Evolutionary conservation across 2,797 vertebrate genomes (phyloP), one percentile per base, ranked within the genome.

Genomic region (Botia almorhae): DNA sequence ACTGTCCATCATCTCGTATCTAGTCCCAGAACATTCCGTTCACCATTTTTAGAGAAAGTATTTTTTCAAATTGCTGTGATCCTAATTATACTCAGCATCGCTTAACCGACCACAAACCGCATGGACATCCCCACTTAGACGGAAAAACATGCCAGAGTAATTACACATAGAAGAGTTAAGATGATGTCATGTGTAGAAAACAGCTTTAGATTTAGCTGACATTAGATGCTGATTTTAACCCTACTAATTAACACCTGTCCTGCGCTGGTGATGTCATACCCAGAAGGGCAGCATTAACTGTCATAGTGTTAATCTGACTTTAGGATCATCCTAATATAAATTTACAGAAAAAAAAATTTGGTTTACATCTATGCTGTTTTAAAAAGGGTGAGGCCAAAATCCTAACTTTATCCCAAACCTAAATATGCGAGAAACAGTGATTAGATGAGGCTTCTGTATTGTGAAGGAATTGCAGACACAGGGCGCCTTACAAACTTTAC

Each of bases 71-170:
- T 65, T n/a, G 61, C 75, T 68, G 43, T 39, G 21, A 74, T 69
- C 26, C 78, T 85, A 71, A 81, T 67, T 83, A 81, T 81, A 83
- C 53, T 58, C 58, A 69, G 36, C 48, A 77, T 56, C n/a, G 65
- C 75, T 85, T 82, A 80, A 80, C 51, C 76, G 68, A 82, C 71
- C 80, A 55, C 60, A 74, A 85, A 83, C 36, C 23, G 73, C 79
- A 79, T 69, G 39, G 68, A 82, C 73, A 80, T 48, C 73, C 36
- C 14, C 16, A 53, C 33, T n/a, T 56, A 29, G 48, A 26, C 39
- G 13, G 69, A 81, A 80, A 81, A 51, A 60, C n/a, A 55, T 26
- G 26, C 68, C 12, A 12, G 81, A 81, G 74, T 83, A 65, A 77
- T 60, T 60, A 60, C 13, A 36, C 72, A 60, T 76, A 61, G 60